Evolutionary conservation across 2,113 vertebrate genomes (phyloP), one percentile per base, ranked within the genome.

Genomic region (Pedetes capensis): DNA sequence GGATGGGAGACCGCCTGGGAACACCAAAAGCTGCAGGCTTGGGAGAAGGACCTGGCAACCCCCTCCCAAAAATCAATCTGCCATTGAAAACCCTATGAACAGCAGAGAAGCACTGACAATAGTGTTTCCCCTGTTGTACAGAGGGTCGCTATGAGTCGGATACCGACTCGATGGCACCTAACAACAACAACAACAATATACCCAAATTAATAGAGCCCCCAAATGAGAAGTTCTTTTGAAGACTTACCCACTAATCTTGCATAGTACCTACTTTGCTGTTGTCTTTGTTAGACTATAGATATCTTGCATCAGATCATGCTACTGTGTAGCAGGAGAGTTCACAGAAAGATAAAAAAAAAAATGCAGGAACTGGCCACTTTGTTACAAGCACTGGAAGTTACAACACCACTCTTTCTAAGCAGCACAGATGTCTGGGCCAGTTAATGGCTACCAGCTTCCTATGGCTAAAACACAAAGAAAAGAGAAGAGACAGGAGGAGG

Each of bases 201-300:
- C 85, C n/a, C 53, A 83, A 47, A 49, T 23, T 49, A 81, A 71
- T 74, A 44, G 25, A 64, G 34, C 5, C 14, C 25, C 78, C 47
- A 90, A 66, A 49, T n/a, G 44, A 79, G 37, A 72, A 94, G 61
- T 91, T n/a, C 66, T 55, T 74, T 87, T 17, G 72, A 91, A 82
- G 74, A 23, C 53, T 29, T 74, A 42, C 9, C 59, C 51, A 53
- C 59, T 57, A 47, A 39, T 29, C 34, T 2, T 23, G n/a, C 44
- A 23, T 49, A 55, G 76, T 47, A 74, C 11, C 11, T 72, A 69
- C 8, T 49, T 14, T 59, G 18, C 2, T 82, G 11, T 42, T 82
- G 42, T 90, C 34, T 89, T 68, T 76, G 27, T 51, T 81, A 85
- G 57, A 96, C 79, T 57, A 55, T 0, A 85, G 7, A 7, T 47